Base-by-base conservation (phyloP, 2,113 vertebrate species). In the Aspidoscelis tigris region DNA sequence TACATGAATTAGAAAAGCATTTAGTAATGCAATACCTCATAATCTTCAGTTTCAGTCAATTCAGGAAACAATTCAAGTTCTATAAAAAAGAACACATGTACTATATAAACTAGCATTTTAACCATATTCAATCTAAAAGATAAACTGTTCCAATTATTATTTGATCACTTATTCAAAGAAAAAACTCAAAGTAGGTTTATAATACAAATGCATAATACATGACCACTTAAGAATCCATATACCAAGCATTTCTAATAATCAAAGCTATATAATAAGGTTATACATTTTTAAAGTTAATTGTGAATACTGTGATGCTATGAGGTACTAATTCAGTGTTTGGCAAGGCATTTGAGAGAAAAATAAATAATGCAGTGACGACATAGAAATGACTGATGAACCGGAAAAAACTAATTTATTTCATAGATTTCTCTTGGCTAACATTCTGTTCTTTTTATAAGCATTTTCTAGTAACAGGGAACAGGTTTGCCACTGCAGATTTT, bases 41-140 rank as follows among this genome's bases (percentile, higher is more conserved):
- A 96, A 90, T 97, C 96, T 95, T 95, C 96, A 88, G 95, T 93
- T 92, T 95, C 96, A 91, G 91, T 95, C 91, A 96, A 92, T 87
- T 95, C 95, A 90, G 94, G 93, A 91, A 96, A 95, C 58, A 93
- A 91, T 78, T 94, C 96, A 94, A 92, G 89, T 82, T 96, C 97
- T 97, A 94, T 26, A 95, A 97, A 95, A 94, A 88, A 90, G 95
- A 95, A 93, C 33, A 94, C 89, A 90, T 78, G 89, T 50, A 95
- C 77, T 1, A 2, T 39, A 92, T 92, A 86, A 93, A 78, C 83
- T 86, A 92, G 83, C 43, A 84, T 90, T 92, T 92, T 80, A 89
- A 85, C 87, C 14, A 12, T 55, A 55, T 61, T 61, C 58, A 61
- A 4, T 61, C 18, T 61, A 16, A 61, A 61, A 61, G 58, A 61